These are phyloP conservation scores for Ceratina japonica DNA, from an alignment of 1,140 invertebrate genomes.

Conservation along the genomic window DNA sequence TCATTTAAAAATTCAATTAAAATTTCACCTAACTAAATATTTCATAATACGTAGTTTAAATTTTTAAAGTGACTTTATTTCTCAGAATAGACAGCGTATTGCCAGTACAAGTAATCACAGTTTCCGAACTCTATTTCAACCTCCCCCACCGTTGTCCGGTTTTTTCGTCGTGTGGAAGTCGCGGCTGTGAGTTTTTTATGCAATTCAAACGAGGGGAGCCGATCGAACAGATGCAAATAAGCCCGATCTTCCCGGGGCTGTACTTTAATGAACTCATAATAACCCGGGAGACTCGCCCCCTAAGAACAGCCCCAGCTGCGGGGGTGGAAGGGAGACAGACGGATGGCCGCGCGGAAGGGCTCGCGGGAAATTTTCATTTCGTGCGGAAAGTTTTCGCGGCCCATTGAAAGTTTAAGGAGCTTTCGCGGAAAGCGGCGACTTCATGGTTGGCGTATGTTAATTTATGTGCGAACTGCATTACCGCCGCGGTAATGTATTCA, in stretches of 20 bases:
- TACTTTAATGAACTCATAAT: conserved; percentile 40
- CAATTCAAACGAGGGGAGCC: conserved; percentile 10
- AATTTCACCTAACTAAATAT: too few relatives aligned
- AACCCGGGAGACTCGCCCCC: conserved; percentile 21
- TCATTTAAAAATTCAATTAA: too few relatives aligned
- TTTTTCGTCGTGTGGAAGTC: neutral
- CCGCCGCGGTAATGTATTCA: conserved; percentile 58
- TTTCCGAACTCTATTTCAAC: too few relatives aligned
- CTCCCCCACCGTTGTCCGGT: neutral
- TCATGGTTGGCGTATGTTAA: conserved; percentile 58
- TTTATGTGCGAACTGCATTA: conserved; percentile 65
- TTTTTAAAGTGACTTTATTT: too few relatives aligned
- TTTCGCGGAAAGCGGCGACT: conserved; percentile 47
- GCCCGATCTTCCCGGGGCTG: conserved; percentile 4
- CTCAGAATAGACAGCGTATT: too few relatives aligned
- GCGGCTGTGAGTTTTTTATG: neutral
- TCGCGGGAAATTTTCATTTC: conserved; percentile 62
- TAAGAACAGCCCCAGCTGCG: neutral
- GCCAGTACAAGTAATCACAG: too few relatives aligned
- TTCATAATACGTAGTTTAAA: too few relatives aligned
- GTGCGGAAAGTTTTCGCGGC: conserved; percentile 58
- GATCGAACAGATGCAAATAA: conserved; percentile 27
- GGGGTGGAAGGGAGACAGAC: neutral
- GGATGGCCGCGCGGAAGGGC: neutral
- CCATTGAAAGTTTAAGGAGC: conserved; percentile 64